Evolutionary conservation across 2,113 vertebrate species (phyloP).

Genomic region (Polypterus bichir): DNA sequence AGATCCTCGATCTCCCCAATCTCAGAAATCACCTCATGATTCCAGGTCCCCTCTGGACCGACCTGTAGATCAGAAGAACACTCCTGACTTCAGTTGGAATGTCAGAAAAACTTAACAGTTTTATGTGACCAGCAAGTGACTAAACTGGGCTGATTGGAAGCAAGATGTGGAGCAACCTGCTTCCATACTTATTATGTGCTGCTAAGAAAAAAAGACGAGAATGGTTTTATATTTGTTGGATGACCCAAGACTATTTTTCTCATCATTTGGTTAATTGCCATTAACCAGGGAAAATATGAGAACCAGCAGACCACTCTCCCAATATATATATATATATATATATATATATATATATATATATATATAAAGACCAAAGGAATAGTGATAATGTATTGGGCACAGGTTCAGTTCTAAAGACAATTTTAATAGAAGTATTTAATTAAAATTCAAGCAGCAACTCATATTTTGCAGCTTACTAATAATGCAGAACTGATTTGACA

Average conservation of each 20-base stretch:
- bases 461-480: no score
- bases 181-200: constrained; percentile 20
- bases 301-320: no score
- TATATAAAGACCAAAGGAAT: no score
- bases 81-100: constrained; percentile 80
- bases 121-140: constrained; percentile 3
- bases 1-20: constrained; percentile 82
- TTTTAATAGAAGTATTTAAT: no score
- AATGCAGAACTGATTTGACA: no score
- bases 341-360: no score
- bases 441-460: no score
- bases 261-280: no score
- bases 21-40: constrained; percentile 85
- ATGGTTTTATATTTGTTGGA: constrained; percentile 5
- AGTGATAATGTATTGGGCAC: background rate
- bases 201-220: constrained; percentile 25
- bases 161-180: no score
- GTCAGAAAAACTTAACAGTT: constrained; percentile 65
- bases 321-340: no score
- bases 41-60: constrained; percentile 78
- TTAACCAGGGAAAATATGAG: no score
- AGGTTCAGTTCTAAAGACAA: background rate
- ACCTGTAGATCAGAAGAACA: constrained; percentile 67
- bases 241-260: constrained; percentile 20
- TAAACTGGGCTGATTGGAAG: constrained; percentile 5